Evolutionary conservation across 2,797 vertebrate genomes (phyloP).

Genomic region (Leuciscus waleckii): DNA sequence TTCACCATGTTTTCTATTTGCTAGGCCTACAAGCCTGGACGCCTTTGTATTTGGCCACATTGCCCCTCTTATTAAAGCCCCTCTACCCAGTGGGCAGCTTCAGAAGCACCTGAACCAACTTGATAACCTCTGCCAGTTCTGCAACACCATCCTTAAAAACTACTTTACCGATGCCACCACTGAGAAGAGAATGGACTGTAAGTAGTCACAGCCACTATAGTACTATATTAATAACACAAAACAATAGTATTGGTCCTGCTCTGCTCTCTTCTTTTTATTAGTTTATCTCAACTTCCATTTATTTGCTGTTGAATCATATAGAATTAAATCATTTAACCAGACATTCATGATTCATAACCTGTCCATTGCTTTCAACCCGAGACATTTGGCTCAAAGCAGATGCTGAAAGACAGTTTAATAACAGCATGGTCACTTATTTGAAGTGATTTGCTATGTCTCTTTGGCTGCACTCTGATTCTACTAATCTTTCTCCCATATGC

Average conservation of each 20-base stretch:
- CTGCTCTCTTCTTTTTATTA: neutral
- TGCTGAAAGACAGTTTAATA: slow-evolving; percentile 38
- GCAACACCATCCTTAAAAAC: slow-evolving; percentile 86
- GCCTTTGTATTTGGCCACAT: slow-evolving; percentile 96
- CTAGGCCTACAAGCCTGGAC: slow-evolving; percentile 93
- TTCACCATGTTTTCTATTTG: slow-evolving; percentile 22
- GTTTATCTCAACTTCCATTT: neutral
- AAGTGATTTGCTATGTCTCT: slow-evolving; percentile 25
- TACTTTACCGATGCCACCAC: slow-evolving; percentile 83
- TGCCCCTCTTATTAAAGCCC: slow-evolving; percentile 91
- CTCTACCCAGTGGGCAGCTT: slow-evolving; percentile 88
- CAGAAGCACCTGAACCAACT: slow-evolving; percentile 94
- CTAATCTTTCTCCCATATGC: slow-evolving; percentile 52
- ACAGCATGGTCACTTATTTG: slow-evolving; percentile 13
- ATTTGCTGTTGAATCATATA: slow-evolving; percentile 11
- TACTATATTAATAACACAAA: neutral
- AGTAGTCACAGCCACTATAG: neutral
- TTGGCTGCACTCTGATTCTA: slow-evolving; percentile 46
- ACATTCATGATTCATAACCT: slow-evolving; percentile 5
- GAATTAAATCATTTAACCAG: slow-evolving; percentile 8
- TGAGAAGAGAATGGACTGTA: slow-evolving; percentile 74
- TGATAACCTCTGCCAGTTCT: slow-evolving; percentile 91
- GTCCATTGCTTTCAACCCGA: slow-evolving; percentile 34
- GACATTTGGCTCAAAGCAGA: neutral
- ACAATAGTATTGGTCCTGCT: neutral